Evolutionary conservation across 2,797 vertebrate genomes (phyloP), one percentile per base, ranked within the genome.

Genomic region (Sebastes miniatus): DNA sequence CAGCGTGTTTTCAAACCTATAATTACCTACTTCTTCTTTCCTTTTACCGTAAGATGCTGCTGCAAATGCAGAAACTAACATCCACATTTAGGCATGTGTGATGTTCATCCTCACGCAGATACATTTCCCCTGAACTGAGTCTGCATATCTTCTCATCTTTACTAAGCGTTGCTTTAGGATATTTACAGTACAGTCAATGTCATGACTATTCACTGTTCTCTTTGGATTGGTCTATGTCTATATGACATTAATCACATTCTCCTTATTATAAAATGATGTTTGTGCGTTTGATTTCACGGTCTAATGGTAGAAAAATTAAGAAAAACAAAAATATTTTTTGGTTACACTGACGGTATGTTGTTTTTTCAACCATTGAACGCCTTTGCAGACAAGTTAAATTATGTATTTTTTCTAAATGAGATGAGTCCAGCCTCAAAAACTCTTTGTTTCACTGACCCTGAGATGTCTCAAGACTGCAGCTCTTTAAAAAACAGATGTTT

Each of bases 401-500:
- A 4, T 29, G 3, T 3, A 18, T 31, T 32, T 68, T 10, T 50
- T 50, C 9, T 47, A 47, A n/a, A 52, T 47, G 5, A 34, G 20
- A 7, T 4, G 0, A 72, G 39, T 65, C 50, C n/a, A 16, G 43
- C 43, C 59, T 71, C 73, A 71, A 12, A 24, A 80, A 20, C 18
- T 73, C 25, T 73, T 70, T 80, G 59, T 78, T 75, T 76, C 8
- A 71, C 36, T 63, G 56, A 79, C 62, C 59, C 58, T 14, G 16
- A 67, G 36, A 22, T 72, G 58, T 50, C 64, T 57, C 18, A 52
- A 31, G 57, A 68, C 63, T 54, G 56, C 25, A 77, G 56, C 61
- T 43, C 39, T 83, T 76, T 22, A 67, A 79, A 86, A 79, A 75
- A 54, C 73, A 86, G 79, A 87, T 79, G 81, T 81, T 66, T 27